Percentiles rank a stretch among this genome's conserved stretches.
phyloP scores from a whole-genome alignment of 2,113 vertebrate species.

The Cricetomys ansorgei region DNA sequence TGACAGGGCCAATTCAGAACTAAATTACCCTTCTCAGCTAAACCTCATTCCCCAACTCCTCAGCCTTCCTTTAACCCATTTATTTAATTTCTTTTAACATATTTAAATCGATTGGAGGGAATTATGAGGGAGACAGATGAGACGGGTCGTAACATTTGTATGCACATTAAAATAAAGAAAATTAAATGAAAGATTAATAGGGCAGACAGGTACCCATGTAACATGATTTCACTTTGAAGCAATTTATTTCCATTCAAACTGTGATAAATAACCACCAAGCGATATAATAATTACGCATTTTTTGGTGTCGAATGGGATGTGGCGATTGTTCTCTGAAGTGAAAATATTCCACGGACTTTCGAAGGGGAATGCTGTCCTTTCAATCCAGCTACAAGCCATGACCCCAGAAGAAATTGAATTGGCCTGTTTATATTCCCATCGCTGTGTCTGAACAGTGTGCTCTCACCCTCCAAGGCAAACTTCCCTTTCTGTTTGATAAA shows the following conservation, averaged over 20 bases:
- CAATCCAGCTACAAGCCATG: slow-evolving; percentile 81
- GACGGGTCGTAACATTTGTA: slow-evolving; percentile 77
- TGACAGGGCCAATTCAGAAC: slow-evolving; percentile 59
- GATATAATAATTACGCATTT: slow-evolving; percentile 84
- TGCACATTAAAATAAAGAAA: slow-evolving; percentile 83
- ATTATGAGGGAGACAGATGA: slow-evolving; percentile 78
- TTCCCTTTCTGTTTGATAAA: slow-evolving; percentile 76
- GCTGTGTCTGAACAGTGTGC: slow-evolving; percentile 69
- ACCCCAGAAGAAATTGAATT: slow-evolving; percentile 84
- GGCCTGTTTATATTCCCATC: slow-evolving; percentile 80
- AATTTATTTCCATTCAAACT: slow-evolving; percentile 83
- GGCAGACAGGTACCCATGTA: slow-evolving; percentile 77
- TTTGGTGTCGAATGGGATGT: slow-evolving; percentile 75
- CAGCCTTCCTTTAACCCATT: slow-evolving; percentile 69
- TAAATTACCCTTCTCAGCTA: slow-evolving; percentile 69
- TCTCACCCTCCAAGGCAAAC: slow-evolving; percentile 74
- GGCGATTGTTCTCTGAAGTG: slow-evolving; percentile 80
- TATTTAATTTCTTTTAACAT: slow-evolving; percentile 80
- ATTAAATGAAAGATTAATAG: slow-evolving; percentile 82
- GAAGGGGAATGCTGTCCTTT: slow-evolving; percentile 69
- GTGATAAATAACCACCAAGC: slow-evolving; percentile 81
- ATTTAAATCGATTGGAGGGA: slow-evolving; percentile 75
- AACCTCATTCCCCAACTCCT: slow-evolving; percentile 53
- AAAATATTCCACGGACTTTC: slow-evolving; percentile 78
- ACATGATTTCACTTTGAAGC: slow-evolving; percentile 77